These are phyloP conservation scores for Spheniscus humboldti DNA, from an alignment of 2,797 vertebrate species.

Conservation along the genomic window DNA sequence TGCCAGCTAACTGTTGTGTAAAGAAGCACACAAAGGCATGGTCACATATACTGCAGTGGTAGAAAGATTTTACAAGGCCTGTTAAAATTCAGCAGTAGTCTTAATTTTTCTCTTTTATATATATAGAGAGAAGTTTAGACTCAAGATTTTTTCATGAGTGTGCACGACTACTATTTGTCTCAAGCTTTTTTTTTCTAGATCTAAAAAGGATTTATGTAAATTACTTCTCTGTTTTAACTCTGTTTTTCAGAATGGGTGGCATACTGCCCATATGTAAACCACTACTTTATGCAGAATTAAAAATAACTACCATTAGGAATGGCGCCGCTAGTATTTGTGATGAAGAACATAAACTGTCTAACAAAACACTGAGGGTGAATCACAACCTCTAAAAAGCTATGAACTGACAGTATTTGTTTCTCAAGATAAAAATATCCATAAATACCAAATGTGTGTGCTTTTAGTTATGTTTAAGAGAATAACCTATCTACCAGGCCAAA, in stretches of 20 bases:
- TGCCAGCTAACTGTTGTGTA: slow-evolving; percentile 42
- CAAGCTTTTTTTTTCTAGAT: neutral
- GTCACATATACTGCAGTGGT: neutral
- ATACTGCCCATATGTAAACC: slow-evolving; percentile 25
- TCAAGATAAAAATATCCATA: slow-evolving; percentile 41
- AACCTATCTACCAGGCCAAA: slow-evolving; percentile 34
- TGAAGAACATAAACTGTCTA: slow-evolving; percentile 25
- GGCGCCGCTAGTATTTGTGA: neutral
- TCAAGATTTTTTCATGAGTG: neutral
- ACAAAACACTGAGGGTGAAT: slow-evolving; percentile 48
- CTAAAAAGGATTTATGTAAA: slow-evolving; percentile 23
- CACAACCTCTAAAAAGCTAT: slow-evolving; percentile 11
- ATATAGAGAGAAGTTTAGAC: neutral
- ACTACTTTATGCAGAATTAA: slow-evolving; percentile 30
- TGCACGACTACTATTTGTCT: neutral
- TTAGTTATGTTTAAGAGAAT: slow-evolving; percentile 36
- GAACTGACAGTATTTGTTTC: slow-evolving; percentile 30
- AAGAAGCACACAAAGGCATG: neutral
- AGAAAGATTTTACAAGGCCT: slow-evolving; percentile 20
- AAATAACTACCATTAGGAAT: slow-evolving; percentile 52
- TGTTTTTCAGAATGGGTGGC: slow-evolving; percentile 24
- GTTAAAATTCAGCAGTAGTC: neutral
- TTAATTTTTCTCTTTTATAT: slow-evolving; percentile 17
- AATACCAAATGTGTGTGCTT: slow-evolving; percentile 15
- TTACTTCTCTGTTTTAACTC: neutral